Base-by-base conservation (phyloP, 2,888 invertebrate species). In the Agonopterix arenella region DNA sequence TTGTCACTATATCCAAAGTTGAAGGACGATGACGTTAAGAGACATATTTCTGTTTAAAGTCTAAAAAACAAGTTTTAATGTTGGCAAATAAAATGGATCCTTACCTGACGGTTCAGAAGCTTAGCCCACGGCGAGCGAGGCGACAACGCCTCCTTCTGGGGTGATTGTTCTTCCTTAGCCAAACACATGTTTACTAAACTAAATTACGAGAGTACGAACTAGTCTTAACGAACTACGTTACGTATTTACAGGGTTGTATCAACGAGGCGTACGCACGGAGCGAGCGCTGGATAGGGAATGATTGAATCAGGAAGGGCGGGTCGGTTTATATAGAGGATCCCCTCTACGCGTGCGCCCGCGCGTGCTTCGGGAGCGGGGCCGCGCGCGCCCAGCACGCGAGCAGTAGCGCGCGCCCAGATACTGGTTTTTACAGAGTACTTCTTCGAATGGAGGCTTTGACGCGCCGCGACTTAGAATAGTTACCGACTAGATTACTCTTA, bases 71-170 rank as follows among this genome's bases (percentile, higher is more conserved):
- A 40, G 40, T 42, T 2, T 37, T 18, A 40, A 18, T 44, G 18
- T 28, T 28, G 28, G 5, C 48, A 44, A 18, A 48, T 36, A n/a
- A 18, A 40, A 46, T 38, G n/a, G 53, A 57, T 63, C 68, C 75
- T 79, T 88, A 92, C 91, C 90, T 90, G 91, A 74, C 85, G 83
- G 60, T 80, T 88, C 55, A 90, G 70, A 73, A 89, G 84, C 80
- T 91, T 90, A 59, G 90, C 84, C 90, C 90, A 91, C 51, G 91
- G 91, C 52, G 91, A 90, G 54, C 86, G 88, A 57, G 90, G 90
- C 52, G 88, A 77, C 56, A 67, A 66, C 54, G 70, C 79, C 80
- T 85, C 84, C 69, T 81, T 83, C 62, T 74, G 76, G 64, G 83
- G 82, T 54, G 88, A 83, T 62, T 75, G 75, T 60, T 80, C 75